Percentiles rank a stretch among this genome's conserved stretches.
phyloP scores from a whole-genome alignment of 1,140 invertebrate genomes.

The Brachionus angularis region DNA sequence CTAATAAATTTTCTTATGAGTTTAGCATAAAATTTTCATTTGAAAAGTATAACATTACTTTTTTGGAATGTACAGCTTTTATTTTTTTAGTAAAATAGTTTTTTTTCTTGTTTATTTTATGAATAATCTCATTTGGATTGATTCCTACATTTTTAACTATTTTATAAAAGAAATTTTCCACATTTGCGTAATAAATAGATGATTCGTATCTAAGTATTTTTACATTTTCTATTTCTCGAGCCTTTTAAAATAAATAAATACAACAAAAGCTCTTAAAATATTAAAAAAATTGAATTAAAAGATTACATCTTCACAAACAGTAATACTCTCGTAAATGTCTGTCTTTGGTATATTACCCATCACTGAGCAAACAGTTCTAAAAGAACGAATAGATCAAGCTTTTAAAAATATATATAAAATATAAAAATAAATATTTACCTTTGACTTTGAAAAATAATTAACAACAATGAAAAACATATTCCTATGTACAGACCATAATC shows the following conservation, averaged over 20 bases:
- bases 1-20: too few species aligned
- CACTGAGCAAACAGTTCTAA: background rate
- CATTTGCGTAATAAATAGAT: conserved; percentile 2
- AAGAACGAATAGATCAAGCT: background rate
- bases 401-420: background rate
- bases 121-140: background rate
- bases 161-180: background rate
- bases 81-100: background rate
- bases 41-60: too few species aligned
- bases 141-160: background rate
- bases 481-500: conserved; percentile 48
- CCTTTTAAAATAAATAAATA: background rate
- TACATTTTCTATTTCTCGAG: background rate
- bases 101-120: background rate
- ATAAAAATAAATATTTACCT: conserved; percentile 63
- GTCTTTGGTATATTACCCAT: conserved; percentile 40
- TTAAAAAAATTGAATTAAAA: background rate
- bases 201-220: background rate
- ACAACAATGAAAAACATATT: conserved; percentile 38
- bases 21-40: too few species aligned
- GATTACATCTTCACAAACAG: background rate
- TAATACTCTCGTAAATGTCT: conserved; percentile 36
- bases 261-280: background rate
- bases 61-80: too few species aligned
- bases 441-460: conserved; percentile 51